Percentiles rank a stretch among this genome's conserved stretches.
Evolutionary conservation across 2,113 vertebrate genomes (phyloP).

Genomic region (Falco punctatus): DNA sequence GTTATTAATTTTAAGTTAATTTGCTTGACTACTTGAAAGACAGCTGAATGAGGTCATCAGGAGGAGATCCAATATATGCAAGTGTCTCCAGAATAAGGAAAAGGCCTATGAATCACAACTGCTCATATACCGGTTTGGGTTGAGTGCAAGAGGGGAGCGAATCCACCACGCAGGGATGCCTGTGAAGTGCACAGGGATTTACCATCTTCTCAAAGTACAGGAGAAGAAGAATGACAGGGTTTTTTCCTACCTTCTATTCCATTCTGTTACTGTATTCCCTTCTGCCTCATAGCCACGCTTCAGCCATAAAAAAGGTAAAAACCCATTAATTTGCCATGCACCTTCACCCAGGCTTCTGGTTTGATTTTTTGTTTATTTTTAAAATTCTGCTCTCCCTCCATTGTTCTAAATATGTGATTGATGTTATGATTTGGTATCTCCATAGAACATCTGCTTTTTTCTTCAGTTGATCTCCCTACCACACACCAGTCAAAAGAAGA

Average conservation of each 20-base stretch:
- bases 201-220: background rate
- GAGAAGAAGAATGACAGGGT: background rate
- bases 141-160: background rate
- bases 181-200: background rate
- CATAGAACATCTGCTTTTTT: background rate
- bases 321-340: background rate
- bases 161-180: background rate
- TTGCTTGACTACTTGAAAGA: background rate
- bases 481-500: background rate
- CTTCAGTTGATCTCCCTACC: background rate
- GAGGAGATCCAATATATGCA: background rate
- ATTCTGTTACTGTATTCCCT: background rate
- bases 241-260: background rate
- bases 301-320: background rate
- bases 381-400: background rate
- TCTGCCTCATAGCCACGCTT: background rate
- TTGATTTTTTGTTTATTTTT: background rate
- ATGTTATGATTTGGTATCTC: background rate
- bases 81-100: background rate
- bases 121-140: background rate
- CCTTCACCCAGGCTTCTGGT: background rate
- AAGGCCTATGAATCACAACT: background rate
- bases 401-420: background rate
- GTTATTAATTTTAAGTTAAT: constrained; percentile 19
- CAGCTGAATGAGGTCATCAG: background rate